Conservation (phyloP, 2,797 vertebrate genomes). For the Phylloscopus collybita region DNA sequence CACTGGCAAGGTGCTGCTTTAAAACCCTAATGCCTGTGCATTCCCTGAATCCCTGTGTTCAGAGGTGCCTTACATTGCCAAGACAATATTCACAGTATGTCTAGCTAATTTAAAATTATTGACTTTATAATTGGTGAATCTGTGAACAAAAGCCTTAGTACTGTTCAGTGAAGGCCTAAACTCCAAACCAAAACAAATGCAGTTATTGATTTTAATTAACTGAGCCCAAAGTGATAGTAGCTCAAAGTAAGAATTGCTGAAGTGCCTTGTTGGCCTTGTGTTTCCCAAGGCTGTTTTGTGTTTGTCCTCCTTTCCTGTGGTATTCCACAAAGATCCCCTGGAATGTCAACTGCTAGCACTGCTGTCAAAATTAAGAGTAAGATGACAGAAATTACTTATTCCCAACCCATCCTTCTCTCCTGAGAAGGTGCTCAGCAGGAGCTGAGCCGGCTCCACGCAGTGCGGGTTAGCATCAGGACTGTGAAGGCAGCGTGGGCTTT, state of each 20-base stretch:
- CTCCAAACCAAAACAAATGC: slow-evolving; percentile 51
- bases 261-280: not conserved
- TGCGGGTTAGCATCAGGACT: not conserved
- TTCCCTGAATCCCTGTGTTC: not conserved
- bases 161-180: slow-evolving; percentile 30
- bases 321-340: not conserved
- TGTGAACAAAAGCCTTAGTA: slow-evolving; percentile 19
- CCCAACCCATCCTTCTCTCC: not conserved
- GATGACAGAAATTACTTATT: not conserved
- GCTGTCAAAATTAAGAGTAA: not conserved
- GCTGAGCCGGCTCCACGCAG: not conserved
- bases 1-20: not conserved
- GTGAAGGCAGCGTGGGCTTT: rapidly evolving
- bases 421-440: not conserved
- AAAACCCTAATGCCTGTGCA: not conserved
- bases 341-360: not conserved
- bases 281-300: not conserved
- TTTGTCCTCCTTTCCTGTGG: not conserved
- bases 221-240: not conserved
- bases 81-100: slow-evolving; percentile 26
- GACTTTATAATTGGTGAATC: slow-evolving; percentile 36
- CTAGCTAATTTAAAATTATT: slow-evolving; percentile 54
- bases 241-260: not conserved
- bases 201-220: slow-evolving; percentile 67
- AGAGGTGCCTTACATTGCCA: not conserved